phyloP scores from a whole-genome alignment of 2,888 invertebrate genomes.

The Nebria salina region DNA sequence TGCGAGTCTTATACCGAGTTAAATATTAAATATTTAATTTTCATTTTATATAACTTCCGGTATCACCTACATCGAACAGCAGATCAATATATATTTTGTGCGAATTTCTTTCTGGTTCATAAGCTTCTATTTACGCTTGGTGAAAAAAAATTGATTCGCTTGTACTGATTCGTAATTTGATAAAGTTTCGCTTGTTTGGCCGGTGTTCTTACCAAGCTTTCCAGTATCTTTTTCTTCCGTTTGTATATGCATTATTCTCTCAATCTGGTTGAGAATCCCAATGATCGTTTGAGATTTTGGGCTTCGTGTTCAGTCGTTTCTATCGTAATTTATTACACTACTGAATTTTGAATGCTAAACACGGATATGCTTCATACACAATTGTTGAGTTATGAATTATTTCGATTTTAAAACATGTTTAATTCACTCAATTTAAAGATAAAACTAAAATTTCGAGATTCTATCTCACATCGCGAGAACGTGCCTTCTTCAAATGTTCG shows the following conservation, averaged over 20 bases:
- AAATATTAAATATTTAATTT: not conserved
- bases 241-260: not conserved
- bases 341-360: not conserved
- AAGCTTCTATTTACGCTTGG: not conserved
- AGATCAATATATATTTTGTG: not conserved
- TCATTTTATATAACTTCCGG: not conserved
- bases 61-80: not conserved
- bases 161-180: conserved; percentile 11
- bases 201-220: conserved; percentile 9
- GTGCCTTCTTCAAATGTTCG: too few species aligned
- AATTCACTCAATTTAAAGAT: too few species aligned
- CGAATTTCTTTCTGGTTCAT: too few species aligned
- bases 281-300: conserved; percentile 32
- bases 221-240: conserved; percentile 6
- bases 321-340: conserved; percentile 28
- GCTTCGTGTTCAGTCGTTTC: conserved; percentile 33
- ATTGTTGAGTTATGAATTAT: not conserved
- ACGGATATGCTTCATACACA: not conserved
- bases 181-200: not conserved
- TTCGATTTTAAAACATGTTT: not conserved
- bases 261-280: conserved; percentile 22
- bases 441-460: too few species aligned
- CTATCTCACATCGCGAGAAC: too few species aligned
- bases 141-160: not conserved
- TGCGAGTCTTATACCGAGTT: too few species aligned